Evolutionary conservation across 2,113 vertebrate species (phyloP), one percentile per base, ranked within the genome.

Genomic region (Heteronetta atricapilla): DNA sequence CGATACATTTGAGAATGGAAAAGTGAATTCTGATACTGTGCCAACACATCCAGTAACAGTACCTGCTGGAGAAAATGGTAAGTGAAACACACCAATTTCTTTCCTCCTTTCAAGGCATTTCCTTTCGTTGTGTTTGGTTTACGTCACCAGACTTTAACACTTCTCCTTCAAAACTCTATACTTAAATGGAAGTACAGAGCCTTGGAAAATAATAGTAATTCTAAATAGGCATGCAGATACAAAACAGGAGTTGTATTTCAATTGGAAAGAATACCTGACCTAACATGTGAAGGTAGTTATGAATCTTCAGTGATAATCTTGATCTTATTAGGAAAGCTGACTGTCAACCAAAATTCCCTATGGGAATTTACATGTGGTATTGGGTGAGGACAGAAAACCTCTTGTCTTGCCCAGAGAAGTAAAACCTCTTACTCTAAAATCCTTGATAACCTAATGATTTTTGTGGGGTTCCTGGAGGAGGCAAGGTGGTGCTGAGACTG

Each of bases 1-100:
- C 95, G 98, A 99, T 96, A 98, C 99, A 21, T 99, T 99, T 97
- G 99, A 99, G 96, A 99, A 99, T 40, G 99, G 99, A 91, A 98
- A 98, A 97, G 98, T 98, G 96, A 99, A 98, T 98, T 96, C 98
- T 22, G 98, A 98, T 81, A 97, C 98, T 93, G 98, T 98, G 95
- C 99, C 98, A 97, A 98, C 99, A 10, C 98, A 99, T 96, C 96
- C 98, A 62, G 98, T 98, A 91, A 98, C 98, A 25, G 97, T 98
- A 95, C 98, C 99, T 94, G 97, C 98, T 91, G 98, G 98, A 40
- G 99, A 99, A 97, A 99, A 97, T 53, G 99, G 99, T 99, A 98
- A 99, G 98, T 88, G 76, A 94, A 94, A 79, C 26, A 36, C 74
- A 62, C 52, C 21, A 10, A 10, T 74, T 21, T 79, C 29, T 74